A percentile compares a stretch with the other conserved stretches of the same genome.
These are phyloP conservation scores for Bufotes viridis DNA, from an alignment of 2,797 vertebrate genomes.

Conservation along the genomic window DNA sequence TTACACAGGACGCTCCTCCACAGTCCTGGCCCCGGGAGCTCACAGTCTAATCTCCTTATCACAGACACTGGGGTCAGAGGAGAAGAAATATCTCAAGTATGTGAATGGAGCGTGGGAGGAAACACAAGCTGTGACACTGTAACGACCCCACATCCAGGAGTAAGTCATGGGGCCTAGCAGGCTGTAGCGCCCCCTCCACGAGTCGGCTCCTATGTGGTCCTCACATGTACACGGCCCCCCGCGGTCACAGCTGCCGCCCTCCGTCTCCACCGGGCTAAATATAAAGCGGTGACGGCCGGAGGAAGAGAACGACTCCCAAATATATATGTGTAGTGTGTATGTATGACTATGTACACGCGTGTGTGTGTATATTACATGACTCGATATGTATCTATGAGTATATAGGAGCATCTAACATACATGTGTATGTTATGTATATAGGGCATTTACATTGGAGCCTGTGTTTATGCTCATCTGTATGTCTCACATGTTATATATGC, in stretches of 20 bases:
- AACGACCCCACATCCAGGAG: neutral
- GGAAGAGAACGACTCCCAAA: neutral
- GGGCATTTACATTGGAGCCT: too few relatives aligned
- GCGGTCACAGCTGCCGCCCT: constrained; percentile 36
- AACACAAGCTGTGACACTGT: neutral
- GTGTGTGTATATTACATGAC: neutral
- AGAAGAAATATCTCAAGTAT: neutral
- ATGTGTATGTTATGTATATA: neutral
- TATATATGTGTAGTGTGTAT: neutral
- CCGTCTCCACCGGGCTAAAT: constrained; percentile 24
- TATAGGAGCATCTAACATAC: neutral
- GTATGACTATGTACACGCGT: neutral
- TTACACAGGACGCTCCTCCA: too few relatives aligned
- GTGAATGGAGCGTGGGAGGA: neutral
- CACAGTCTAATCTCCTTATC: constrained; percentile 2
- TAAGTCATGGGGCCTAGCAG: too few relatives aligned
- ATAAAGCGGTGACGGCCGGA: neutral
- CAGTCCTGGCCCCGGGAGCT: neutral
- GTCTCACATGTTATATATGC: too few relatives aligned
- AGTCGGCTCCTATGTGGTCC: neutral
- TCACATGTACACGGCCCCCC: neutral
- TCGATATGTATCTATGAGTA: neutral
- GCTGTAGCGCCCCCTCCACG: too few relatives aligned
- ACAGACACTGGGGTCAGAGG: neutral
- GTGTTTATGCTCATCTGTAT: too few relatives aligned